A percentile compares a stretch with the other conserved stretches of the same genome.
These are phyloP conservation scores for Caenorhabditis wallacei DNA, from an alignment of 2,888 invertebrate genomes.

Conservation along the genomic window DNA sequence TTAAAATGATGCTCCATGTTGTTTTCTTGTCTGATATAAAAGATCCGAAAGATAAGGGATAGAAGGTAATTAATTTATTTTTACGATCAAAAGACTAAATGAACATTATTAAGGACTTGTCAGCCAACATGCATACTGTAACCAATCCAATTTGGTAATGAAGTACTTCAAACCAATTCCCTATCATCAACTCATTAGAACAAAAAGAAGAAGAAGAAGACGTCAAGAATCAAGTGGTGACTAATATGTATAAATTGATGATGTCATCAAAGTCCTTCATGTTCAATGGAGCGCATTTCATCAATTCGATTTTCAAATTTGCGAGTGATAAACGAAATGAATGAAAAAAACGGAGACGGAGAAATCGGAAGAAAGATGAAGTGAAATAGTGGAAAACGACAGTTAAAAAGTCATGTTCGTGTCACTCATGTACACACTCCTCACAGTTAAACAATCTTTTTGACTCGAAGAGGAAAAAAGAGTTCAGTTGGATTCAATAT, in stretches of 20 bases:
- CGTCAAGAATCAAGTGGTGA: conserved; percentile 60
- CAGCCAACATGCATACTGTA: conserved; percentile 21
- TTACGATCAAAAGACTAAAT: conserved; percentile 14
- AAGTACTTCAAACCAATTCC: conserved; percentile 36
- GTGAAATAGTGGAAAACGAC: neutral
- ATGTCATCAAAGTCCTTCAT: conserved; percentile 32
- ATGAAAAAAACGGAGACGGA: conserved; percentile 17
- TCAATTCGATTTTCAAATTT: conserved; percentile 30
- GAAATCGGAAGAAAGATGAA: conserved; percentile 12
- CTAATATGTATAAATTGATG: conserved; percentile 24
- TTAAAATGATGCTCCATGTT: conserved; percentile 21
- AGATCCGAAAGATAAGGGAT: conserved; percentile 1
- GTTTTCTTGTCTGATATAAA: conserved; percentile 26
- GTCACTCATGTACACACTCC: conserved; percentile 50
- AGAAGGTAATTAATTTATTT: neutral
- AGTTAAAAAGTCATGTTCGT: conserved; percentile 49
- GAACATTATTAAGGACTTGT: neutral
- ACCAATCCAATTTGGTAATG: conserved; percentile 45
- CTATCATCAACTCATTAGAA: conserved; percentile 35
- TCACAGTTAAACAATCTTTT: conserved; percentile 39
- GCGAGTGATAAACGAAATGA: conserved; percentile 24
- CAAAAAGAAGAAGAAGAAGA: conserved; percentile 32
- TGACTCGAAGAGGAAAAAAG: conserved; percentile 10
- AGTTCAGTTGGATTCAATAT: neutral
- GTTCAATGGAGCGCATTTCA: conserved; percentile 35